A percentile compares a stretch with the other conserved stretches of the same genome.
Conservation (phyloP, 2,797 vertebrate species). For the Myotis daubentonii region DNA sequence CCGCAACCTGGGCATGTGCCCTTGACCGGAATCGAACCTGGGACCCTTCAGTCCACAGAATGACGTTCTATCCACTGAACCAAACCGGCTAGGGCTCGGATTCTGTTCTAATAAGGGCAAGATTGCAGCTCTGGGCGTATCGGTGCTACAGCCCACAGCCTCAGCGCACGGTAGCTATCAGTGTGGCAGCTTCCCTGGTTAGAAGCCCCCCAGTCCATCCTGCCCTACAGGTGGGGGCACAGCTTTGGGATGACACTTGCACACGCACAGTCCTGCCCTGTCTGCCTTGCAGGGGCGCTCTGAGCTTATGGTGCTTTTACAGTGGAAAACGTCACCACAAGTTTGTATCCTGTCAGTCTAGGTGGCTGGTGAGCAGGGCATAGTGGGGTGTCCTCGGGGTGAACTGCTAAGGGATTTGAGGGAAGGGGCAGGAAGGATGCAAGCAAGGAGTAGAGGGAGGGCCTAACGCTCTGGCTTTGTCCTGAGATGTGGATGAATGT, state of each 20-base stretch:
- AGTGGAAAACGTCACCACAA: background rate
- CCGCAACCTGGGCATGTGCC: too few relatives aligned
- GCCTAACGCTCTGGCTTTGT: slow-evolving; percentile 49
- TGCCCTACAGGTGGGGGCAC: background rate
- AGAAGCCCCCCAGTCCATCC: too few relatives aligned
- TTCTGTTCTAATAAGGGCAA: background rate
- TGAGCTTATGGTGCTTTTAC: background rate
- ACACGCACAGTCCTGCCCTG: background rate
- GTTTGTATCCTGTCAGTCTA: background rate
- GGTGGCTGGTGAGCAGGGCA: background rate
- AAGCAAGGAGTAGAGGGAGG: background rate
- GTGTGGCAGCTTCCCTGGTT: background rate
- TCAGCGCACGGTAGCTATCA: rapidly evolving
- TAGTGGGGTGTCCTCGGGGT: background rate
- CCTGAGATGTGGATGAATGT: slow-evolving; percentile 73
- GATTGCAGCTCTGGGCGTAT: background rate
- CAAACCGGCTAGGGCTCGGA: too few relatives aligned
- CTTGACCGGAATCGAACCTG: too few relatives aligned
- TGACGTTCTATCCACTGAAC: too few relatives aligned
- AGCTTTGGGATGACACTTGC: background rate
- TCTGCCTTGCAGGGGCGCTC: background rate
- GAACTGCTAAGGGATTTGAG: background rate
- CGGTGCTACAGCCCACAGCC: background rate
- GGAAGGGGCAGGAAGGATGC: background rate
- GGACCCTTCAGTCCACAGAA: too few relatives aligned